Evolutionary conservation across 1,140 invertebrate genomes (phyloP), one percentile per base, ranked within the genome.

Genomic region (Zaprionus africanus): DNA sequence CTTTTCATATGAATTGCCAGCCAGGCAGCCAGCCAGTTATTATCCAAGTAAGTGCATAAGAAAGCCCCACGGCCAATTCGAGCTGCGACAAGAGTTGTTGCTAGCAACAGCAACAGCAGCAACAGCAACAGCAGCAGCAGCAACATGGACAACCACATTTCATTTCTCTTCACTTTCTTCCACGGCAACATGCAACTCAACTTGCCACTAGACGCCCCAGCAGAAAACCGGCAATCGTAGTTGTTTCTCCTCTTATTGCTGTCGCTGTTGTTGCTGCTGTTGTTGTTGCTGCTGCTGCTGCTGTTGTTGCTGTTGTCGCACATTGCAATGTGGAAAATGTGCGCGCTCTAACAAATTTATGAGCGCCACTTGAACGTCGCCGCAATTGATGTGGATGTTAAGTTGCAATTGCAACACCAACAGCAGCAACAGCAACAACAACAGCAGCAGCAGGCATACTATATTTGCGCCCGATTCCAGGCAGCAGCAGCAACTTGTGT

Each of bases 81-180:
- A 49, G 46, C 19, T 49, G 22, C 36, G 15, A 46, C 78, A 66
- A 72, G 68, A 75, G 57, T 67, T 51, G 61, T 36, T 43, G 46
- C 41, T 31, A 36, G 66, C 58, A 19, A 56, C 78, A 58, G 26
- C 54, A 51, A 3, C 17, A 65, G 63, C 22, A 22, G 22, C 22
- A 22, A 22, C 22, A 22, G 15, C 54, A 43, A 5, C 17, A 62
- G 63, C 54, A 72, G 46, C 77, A 83, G 60, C 62, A 66, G 72
- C 66, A 83, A n/a, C 58, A 38, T 13, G 53, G 38, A 28, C 67
- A 53, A 74, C 69, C 36, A 69, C 73, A 72, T 88, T 87, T 78
- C 78, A 87, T 88, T 87, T 84, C 81, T 87, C 85, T 88, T 88
- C 84, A 90, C 84, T 90, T 88, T 87, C 84, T 87, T 88, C 73